Evolutionary conservation across 1,140 invertebrate species (phyloP), one percentile per base, ranked within the genome.

Genomic region (Chionoecetes opilio): DNA sequence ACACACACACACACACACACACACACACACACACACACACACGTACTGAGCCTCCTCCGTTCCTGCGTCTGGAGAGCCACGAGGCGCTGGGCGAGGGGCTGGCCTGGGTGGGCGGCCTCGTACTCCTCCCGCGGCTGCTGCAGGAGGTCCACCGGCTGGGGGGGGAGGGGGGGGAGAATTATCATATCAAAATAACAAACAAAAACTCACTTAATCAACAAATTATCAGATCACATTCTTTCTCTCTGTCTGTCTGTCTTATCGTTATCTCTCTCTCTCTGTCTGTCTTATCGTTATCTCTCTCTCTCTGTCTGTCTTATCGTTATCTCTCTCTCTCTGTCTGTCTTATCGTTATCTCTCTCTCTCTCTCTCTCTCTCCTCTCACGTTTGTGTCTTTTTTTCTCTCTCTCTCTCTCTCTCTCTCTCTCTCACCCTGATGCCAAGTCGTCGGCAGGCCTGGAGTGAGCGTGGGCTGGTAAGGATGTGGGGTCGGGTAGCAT

Each of bases 401-500:
- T 75, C 63, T 75, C 63, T 75, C 63, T 75, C 63, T 75, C 63
- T 75, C 63, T 75, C 63, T 75, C 63, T 75, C 63, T 75, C 63
- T 75, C 63, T 75, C 63, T n/a, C 63, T 75, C 38, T 96, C 96
- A 97, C 97, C 97, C 97, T 97, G 1, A 97, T 96, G 41, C 96
- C 96, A 31, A 97, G 96, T 91, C 96, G 96, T 26, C 97, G 97
- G 96, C 97, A 97, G n/a, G 97, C 97, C 96, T 97, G 97, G 34
- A 97, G 95, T n/a, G 97, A 97, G 82, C 97, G 96, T 63, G 97
- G 97, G 96, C 97, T 97, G 26, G 97, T 97, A 34, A 97, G 96
- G 1, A 97, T 97, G 97, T 97, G 97, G 95, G 97, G 97, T 94
- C 97, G 97, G 92, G 97, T 96, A 92, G 97, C 97, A 96, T 97